Conservation (phyloP, 2,888 invertebrate species). For the Linnaemya vulpina region DNA sequence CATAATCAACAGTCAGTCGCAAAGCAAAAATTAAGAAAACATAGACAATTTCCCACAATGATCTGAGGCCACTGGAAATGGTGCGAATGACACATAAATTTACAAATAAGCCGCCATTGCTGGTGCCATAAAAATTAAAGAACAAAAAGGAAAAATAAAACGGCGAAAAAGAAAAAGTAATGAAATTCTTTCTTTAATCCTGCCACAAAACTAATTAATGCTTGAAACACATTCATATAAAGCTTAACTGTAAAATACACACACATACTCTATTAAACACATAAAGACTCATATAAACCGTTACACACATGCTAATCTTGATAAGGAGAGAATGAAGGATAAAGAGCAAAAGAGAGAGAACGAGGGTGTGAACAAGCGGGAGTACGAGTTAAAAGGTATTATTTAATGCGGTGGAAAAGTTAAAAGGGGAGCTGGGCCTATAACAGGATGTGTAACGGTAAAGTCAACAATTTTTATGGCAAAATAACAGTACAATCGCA, state of each 20-base stretch:
- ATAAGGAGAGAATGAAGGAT: slow-evolving; percentile 6
- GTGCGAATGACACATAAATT: slow-evolving; percentile 50
- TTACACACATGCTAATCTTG: slow-evolving; percentile 8
- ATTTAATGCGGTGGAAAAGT: neutral
- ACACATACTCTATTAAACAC: neutral
- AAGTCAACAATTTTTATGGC: slow-evolving; percentile 38
- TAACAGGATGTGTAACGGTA: slow-evolving; percentile 38
- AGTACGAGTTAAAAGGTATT: slow-evolving; percentile 8
- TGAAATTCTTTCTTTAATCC: slow-evolving; percentile 44
- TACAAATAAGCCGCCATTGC: slow-evolving; percentile 35
- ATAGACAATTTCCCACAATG: slow-evolving; percentile 57
- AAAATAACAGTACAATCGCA: slow-evolving; percentile 7
- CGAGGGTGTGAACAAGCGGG: slow-evolving; percentile 8
- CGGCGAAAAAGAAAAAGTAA: slow-evolving; percentile 11
- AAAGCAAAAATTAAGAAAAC: slow-evolving; percentile 47
- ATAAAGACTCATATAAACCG: slow-evolving; percentile 20
- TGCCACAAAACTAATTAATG: slow-evolving; percentile 68
- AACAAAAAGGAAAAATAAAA: neutral
- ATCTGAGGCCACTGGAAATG: slow-evolving; percentile 9
- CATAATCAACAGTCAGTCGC: slow-evolving; percentile 20
- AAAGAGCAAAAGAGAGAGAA: slow-evolving; percentile 8
- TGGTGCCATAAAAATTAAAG: slow-evolving; percentile 26
- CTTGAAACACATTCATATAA: slow-evolving; percentile 33
- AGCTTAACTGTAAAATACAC: slow-evolving; percentile 22
- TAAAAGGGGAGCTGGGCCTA: neutral